Conservation (phyloP, 2,797 vertebrate species). For the Halcyon smyrnensis region DNA sequence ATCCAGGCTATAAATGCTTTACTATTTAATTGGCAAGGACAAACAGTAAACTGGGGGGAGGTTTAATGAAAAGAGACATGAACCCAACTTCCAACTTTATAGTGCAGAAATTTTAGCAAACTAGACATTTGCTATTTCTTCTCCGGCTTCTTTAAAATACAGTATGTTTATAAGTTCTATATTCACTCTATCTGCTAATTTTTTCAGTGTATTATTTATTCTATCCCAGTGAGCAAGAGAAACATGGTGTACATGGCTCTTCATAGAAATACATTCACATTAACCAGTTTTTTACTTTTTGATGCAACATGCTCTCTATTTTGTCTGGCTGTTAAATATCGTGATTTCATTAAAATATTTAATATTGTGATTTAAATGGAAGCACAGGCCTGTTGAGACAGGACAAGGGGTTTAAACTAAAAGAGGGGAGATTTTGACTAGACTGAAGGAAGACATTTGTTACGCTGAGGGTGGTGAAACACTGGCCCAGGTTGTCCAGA, state of each 20-base stretch:
- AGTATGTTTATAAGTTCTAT: background rate
- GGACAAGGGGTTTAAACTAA: too few relatives aligned
- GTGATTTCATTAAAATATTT: background rate
- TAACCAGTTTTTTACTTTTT: background rate
- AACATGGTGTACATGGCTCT: background rate
- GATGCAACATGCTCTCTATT: background rate
- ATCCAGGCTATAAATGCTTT: background rate
- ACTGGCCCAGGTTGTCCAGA: background rate
- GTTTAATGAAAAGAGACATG: constrained; percentile 35
- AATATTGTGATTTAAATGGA: background rate
- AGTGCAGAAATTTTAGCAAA: background rate
- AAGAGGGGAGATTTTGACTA: too few relatives aligned
- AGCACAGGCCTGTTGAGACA: background rate
- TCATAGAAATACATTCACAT: background rate
- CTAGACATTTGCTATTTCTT: background rate
- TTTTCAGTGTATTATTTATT: background rate
- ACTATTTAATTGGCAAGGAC: background rate
- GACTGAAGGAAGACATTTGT: background rate
- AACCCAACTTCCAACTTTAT: background rate
- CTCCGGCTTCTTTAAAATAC: background rate
- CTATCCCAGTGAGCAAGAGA: background rate
- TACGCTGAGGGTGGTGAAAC: background rate
- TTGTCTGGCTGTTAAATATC: background rate
- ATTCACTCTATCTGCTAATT: background rate
- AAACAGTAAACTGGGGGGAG: background rate